phyloP scores from a whole-genome alignment of 2,113 vertebrate species.

The Psophia crepitans region DNA sequence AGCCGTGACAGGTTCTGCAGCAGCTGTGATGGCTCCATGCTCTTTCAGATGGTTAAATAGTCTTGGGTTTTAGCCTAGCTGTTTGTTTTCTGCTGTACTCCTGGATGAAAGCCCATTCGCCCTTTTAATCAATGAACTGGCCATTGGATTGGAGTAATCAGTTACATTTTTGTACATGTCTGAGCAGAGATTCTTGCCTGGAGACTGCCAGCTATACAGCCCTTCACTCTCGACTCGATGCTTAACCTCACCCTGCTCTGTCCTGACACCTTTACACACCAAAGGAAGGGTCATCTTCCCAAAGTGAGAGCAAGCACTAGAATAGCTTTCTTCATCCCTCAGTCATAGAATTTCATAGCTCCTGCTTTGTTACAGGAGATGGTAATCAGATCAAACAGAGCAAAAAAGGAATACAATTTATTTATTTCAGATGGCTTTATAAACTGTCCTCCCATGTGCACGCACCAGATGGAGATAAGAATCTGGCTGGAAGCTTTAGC shows the following conservation, averaged over 20 bases:
- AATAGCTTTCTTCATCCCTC: background rate
- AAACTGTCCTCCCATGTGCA: background rate
- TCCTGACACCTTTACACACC: background rate
- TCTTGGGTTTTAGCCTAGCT: conserved; percentile 40
- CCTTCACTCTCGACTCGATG: fast-evolving
- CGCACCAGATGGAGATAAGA: conserved; percentile 18
- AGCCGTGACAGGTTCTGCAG: conserved; percentile 63
- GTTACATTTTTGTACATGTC: conserved; percentile 35
- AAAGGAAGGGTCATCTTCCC: background rate
- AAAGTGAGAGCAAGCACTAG: background rate
- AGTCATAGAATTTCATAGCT: background rate
- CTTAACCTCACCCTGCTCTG: background rate
- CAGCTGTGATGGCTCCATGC: conserved; percentile 64
- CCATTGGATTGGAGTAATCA: background rate
- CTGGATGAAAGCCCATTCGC: conserved; percentile 57
- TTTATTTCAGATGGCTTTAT: conserved; percentile 46
- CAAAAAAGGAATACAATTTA: conserved; percentile 18
- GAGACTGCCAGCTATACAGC: background rate
- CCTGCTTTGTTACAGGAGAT: background rate
- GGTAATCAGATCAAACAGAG: background rate
- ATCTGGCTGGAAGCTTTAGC: conserved; percentile 4
- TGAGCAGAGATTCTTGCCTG: background rate
- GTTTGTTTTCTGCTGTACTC: conserved; percentile 40
- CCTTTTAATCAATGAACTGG: conserved; percentile 52
- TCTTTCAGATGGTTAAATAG: conserved; percentile 70